These are phyloP conservation scores for Ictalurus punctatus DNA, from an alignment of 2,113 vertebrate genomes.

Conservation along the genomic window DNA sequence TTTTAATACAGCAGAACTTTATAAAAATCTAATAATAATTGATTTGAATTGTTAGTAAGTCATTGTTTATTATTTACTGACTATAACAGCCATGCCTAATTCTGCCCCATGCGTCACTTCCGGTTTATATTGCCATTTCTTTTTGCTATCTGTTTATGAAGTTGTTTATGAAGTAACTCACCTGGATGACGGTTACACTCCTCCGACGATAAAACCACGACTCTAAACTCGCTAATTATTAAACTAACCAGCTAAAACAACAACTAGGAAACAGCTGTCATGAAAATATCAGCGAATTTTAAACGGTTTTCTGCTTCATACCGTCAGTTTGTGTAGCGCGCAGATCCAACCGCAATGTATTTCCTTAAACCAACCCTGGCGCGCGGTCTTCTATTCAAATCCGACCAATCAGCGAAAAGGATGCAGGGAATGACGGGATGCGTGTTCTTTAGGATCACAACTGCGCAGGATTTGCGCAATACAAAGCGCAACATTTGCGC, in stretches of 20 bases:
- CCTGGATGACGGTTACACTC: not conserved
- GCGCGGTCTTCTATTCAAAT: slow-evolving; percentile 54
- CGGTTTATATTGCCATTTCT: not conserved
- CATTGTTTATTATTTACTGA: not conserved
- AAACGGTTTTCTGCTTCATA: not conserved
- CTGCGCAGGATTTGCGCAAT: slow-evolving; percentile 14
- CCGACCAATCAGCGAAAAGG: slow-evolving; percentile 42
- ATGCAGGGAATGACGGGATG: slow-evolving; percentile 27
- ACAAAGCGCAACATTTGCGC: not conserved
- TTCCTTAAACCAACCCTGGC: not conserved
- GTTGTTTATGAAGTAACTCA: not conserved
- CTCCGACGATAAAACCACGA: not conserved
- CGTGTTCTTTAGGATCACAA: not conserved
- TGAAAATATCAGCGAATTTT: not conserved
- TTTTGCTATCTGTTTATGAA: not conserved
- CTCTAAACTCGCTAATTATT: not conserved
- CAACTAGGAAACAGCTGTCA: not conserved
- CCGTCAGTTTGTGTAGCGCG: not conserved
- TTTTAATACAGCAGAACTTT: too few species aligned
- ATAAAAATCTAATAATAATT: not conserved
- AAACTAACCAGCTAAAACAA: not conserved
- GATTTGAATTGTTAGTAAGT: not conserved
- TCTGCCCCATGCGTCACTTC: not conserved
- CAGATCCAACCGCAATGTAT: not conserved
- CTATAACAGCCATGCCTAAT: not conserved